Conservation (phyloP, 2,113 vertebrate genomes). For the Thamnophis sirtalis region DNA sequence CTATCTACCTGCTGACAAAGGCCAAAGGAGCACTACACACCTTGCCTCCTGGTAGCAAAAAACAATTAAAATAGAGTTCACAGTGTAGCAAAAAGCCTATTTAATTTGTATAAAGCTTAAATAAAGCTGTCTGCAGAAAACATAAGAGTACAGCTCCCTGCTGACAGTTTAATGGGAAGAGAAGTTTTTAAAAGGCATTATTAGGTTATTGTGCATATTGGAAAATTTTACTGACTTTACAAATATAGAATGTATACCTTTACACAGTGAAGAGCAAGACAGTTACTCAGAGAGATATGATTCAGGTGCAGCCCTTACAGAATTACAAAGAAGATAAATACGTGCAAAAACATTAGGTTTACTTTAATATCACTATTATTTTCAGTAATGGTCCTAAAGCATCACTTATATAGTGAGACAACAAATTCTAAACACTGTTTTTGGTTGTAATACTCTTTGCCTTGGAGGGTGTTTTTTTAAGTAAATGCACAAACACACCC, state of each 20-base stretch:
- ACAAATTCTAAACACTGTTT: background rate
- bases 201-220: constrained; percentile 62
- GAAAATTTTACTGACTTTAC: constrained; percentile 62
- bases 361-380: background rate
- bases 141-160: constrained; percentile 25
- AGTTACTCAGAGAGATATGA: constrained; percentile 48
- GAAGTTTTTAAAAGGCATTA: constrained; percentile 61
- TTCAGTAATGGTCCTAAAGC: constrained; percentile 17
- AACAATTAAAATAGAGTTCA: constrained; percentile 72
- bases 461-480: background rate
- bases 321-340: constrained; percentile 15
- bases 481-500: background rate
- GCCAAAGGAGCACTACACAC: constrained; percentile 18
- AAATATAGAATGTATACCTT: constrained; percentile 38
- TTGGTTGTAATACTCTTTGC: background rate
- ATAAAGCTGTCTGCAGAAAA: constrained; percentile 63
- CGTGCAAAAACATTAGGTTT: background rate
- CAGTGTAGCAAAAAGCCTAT: constrained; percentile 63
- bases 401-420: fast-evolving
- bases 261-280: constrained; percentile 38
- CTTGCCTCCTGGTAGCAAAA: constrained; percentile 62
- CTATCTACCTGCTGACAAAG: constrained; percentile 47
- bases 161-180: constrained; percentile 39
- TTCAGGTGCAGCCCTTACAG: constrained; percentile 32
- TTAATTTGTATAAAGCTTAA: constrained; percentile 71